phyloP scores from a whole-genome alignment of 1,140 invertebrate species.

The Drosophila pallidifrons region DNA sequence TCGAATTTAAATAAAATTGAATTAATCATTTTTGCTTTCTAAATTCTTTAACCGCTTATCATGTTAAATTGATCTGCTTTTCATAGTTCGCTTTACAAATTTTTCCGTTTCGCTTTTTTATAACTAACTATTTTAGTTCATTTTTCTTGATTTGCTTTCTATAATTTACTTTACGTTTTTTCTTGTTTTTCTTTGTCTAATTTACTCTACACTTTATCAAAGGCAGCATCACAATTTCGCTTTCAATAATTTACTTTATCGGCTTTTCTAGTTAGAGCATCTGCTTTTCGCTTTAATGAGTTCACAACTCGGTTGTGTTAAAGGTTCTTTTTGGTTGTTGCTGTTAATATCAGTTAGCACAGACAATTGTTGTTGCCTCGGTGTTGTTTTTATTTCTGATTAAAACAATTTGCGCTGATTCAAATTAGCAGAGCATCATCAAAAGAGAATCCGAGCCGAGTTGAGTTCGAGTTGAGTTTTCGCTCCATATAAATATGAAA shows the following conservation, averaged over 20 bases:
- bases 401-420: conserved; percentile 52
- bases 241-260: not conserved
- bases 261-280: not conserved
- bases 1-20: no score
- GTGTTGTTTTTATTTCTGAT: conserved; percentile 2
- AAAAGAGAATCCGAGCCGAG: not conserved
- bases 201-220: no score
- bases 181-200: no score
- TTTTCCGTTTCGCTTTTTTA: no score
- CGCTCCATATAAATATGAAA: conserved; percentile 59
- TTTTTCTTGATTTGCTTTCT: no score
- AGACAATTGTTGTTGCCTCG: conserved; percentile 30
- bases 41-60: no score
- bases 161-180: no score
- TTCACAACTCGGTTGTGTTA: not conserved
- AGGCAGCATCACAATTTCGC: no score
- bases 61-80: no score
- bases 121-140: no score
- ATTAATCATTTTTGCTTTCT: no score
- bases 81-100: no score
- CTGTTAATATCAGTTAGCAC: conserved; percentile 42
- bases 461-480: not conserved
- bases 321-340: conserved; percentile 43
- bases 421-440: conserved; percentile 59
- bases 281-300: not conserved